Conservation (phyloP, 37 sponge, comb jelly and placozoan species). For the Theonella swinhoei region DNA sequence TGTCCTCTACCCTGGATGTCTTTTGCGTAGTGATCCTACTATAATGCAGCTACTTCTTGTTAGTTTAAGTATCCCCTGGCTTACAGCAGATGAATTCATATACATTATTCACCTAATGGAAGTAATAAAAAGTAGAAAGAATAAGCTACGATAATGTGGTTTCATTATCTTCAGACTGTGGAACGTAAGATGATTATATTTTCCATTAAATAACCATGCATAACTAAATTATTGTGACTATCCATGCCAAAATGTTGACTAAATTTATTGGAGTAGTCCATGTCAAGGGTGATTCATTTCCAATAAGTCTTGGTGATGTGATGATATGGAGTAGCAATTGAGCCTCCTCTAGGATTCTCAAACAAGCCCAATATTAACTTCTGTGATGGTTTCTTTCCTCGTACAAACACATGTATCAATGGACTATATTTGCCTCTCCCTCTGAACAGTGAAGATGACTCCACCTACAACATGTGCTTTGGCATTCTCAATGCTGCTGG, state of each 20-base stretch:
- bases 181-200: too few relatives aligned
- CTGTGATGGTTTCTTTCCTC: slow-evolving; percentile 5
- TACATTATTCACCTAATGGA: background rate
- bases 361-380: background rate
- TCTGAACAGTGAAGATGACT: background rate
- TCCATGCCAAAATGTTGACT: too few relatives aligned
- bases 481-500: background rate
- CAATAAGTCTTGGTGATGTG: too few relatives aligned
- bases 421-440: too few relatives aligned
- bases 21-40: background rate
- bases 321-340: slow-evolving; percentile 2
- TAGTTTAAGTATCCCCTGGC: background rate
- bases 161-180: too few relatives aligned
- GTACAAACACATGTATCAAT: background rate
- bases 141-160: background rate
- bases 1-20: background rate
- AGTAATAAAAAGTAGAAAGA: background rate
- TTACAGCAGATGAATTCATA: background rate
- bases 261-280: background rate
- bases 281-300: too few relatives aligned
- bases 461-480: background rate
- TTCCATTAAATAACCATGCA: too few relatives aligned
- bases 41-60: too few relatives aligned
- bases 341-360: slow-evolving; percentile 13
- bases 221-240: too few relatives aligned